These are phyloP conservation scores for Chromis chromis DNA, from an alignment of 2,797 vertebrate species.

Conservation along the genomic window DNA sequence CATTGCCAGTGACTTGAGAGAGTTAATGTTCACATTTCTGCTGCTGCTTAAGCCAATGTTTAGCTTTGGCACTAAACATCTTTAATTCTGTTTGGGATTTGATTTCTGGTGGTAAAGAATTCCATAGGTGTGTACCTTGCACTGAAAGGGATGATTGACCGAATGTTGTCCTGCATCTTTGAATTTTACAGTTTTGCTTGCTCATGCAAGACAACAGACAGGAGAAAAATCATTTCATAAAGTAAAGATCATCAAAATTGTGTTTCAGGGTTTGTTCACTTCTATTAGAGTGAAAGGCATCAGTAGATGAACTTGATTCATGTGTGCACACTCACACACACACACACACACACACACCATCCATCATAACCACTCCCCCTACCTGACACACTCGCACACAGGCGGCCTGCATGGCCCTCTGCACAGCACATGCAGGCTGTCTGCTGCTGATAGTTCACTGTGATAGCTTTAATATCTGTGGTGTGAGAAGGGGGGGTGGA, in stretches of 20 bases:
- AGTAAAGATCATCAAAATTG: background rate
- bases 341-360: background rate
- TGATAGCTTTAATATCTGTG: constrained; percentile 68
- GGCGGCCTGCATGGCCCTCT: constrained; percentile 54
- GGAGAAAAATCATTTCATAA: background rate
- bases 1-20: too few species aligned
- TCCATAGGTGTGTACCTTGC: too few species aligned
- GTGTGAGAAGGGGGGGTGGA: constrained; percentile 14
- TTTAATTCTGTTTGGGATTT: too few species aligned
- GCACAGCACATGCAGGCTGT: constrained; percentile 56
- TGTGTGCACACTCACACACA: too few species aligned
- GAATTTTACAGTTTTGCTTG: too few species aligned
- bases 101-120: too few species aligned
- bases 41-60: too few species aligned
- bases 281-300: background rate
- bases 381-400: constrained; percentile 33
- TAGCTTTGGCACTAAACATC: too few species aligned
- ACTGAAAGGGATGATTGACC: too few species aligned
- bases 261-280: background rate
- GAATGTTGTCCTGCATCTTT: too few species aligned
- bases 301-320: background rate
- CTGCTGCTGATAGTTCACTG: constrained; percentile 60
- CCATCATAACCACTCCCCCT: constrained; percentile 6
- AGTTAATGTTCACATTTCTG: too few species aligned
- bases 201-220: too few species aligned